These are phyloP conservation scores for Tipula unca DNA, from an alignment of 2,888 invertebrate genomes.

Conservation along the genomic window DNA sequence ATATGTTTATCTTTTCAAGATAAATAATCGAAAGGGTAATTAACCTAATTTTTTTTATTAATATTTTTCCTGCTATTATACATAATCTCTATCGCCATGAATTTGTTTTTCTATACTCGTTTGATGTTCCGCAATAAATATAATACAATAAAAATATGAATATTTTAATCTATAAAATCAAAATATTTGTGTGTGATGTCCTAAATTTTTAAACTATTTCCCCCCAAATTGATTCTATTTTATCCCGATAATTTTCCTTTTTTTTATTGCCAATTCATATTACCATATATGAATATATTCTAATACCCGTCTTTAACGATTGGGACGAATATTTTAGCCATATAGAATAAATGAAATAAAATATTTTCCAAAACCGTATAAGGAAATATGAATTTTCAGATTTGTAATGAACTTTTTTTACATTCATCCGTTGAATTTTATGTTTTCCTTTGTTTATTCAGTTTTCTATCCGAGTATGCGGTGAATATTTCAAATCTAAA, in stretches of 20 bases:
- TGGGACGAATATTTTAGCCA: background rate
- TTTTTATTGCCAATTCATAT: background rate
- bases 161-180: background rate
- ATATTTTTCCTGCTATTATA: background rate
- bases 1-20: background rate
- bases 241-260: background rate
- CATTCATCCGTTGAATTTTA: background rate
- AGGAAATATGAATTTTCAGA: background rate
- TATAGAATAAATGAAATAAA: background rate
- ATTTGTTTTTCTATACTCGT: background rate
- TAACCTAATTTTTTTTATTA: background rate
- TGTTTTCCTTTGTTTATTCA: background rate
- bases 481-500: background rate
- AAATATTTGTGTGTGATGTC: background rate
- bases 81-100: background rate
- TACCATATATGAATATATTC: too few relatives aligned
- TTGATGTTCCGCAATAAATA: background rate
- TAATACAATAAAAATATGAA: background rate
- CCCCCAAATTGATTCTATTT: background rate
- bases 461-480: background rate
- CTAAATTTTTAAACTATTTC: background rate
- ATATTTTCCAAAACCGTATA: background rate
- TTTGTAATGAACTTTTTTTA: background rate
- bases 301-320: background rate
- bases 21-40: background rate